Evolutionary conservation across 2,888 invertebrate species (phyloP), one percentile per base, ranked within the genome.

Genomic region (Athripsodes cinereus): DNA sequence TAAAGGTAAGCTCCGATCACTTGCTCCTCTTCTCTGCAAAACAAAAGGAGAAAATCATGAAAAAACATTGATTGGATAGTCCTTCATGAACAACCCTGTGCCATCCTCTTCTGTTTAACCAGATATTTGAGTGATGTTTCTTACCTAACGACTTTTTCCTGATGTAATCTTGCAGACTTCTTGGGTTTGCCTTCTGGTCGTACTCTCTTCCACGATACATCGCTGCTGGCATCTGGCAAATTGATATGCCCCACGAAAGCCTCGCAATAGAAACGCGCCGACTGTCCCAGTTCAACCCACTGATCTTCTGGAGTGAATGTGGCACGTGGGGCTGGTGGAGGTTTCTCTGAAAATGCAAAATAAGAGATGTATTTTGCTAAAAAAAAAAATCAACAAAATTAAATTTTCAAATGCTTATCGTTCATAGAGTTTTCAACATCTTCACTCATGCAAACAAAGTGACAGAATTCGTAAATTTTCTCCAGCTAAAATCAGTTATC

Each of bases 231-330:
- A 68, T 89, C 89, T 16, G 89, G 88, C 34, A 89, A 73, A 68
- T 85, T 81, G 18, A 86, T 83, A 49, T 76, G 77, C 58, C 84
- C 85, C 58, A 87, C 83, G 68, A 88, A 87, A 49, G 88, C 88
- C 73, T 89, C 90, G 72, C 90, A 89, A 75, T 85, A 89, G 52
- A 89, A 75, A 55, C 88, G 77, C 31, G 85, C 76, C n/a, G 77
- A 73, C 57, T 79, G 79, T 8, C 85, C 87, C 60, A 84, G 74
- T 57, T 80, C 78, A 57, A 81, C 81, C 72, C 82, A 79, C 71
- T 84, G 82, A 66, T 87, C 82, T 64, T 78, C 75, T 13, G 88
- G 86, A 64, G 81, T 79, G 72, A 84, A 89, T 66, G 88, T 89
- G 53, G 82, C 80, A 72, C 78, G 76, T 52, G 84, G 84, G 53